phyloP scores from a whole-genome alignment of 2,888 invertebrate genomes.

The Masnerella sp. region DNA sequence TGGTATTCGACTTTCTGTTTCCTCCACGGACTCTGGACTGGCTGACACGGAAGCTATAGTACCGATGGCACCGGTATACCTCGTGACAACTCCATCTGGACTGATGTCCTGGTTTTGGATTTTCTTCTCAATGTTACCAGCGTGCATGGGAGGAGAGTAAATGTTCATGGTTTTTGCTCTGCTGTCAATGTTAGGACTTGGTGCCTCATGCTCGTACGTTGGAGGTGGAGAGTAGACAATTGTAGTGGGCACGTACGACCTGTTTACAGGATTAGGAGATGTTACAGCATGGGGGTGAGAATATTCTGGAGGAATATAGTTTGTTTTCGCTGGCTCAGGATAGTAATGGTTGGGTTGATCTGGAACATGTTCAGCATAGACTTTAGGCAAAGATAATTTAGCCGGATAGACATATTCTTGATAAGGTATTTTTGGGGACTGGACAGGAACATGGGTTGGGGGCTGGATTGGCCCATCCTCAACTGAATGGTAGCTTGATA shows the following conservation, averaged over 20 bases:
- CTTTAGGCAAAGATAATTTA: constrained; percentile 47
- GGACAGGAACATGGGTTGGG: constrained; percentile 10
- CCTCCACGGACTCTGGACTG: constrained; percentile 52
- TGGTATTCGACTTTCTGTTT: constrained; percentile 10
- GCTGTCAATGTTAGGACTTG: constrained; percentile 1
- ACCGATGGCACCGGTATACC: constrained; percentile 73
- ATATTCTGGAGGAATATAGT: constrained; percentile 54
- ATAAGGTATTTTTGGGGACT: constrained; percentile 28
- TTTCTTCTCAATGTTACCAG: constrained; percentile 62
- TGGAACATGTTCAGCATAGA: constrained; percentile 12
- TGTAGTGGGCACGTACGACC: constrained; percentile 4
- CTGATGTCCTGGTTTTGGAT: constrained; percentile 75
- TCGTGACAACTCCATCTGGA: constrained; percentile 72
- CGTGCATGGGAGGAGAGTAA: constrained; percentile 30
- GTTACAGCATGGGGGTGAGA: not conserved
- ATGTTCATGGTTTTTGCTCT: constrained; percentile 2
- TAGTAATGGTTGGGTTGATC: constrained; percentile 49
- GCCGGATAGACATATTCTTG: constrained; percentile 46
- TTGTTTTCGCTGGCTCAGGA: constrained; percentile 57
- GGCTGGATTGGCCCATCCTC: constrained; percentile 29
- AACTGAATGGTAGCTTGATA: constrained; percentile 35
- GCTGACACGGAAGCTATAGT: constrained; percentile 69
- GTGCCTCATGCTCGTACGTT: not conserved
- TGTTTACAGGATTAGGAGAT: not conserved
- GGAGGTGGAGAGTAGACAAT: constrained; percentile 9